phyloP scores from a whole-genome alignment of 92 coral and sea anemone species.

The Nematostella vectensis region DNA sequence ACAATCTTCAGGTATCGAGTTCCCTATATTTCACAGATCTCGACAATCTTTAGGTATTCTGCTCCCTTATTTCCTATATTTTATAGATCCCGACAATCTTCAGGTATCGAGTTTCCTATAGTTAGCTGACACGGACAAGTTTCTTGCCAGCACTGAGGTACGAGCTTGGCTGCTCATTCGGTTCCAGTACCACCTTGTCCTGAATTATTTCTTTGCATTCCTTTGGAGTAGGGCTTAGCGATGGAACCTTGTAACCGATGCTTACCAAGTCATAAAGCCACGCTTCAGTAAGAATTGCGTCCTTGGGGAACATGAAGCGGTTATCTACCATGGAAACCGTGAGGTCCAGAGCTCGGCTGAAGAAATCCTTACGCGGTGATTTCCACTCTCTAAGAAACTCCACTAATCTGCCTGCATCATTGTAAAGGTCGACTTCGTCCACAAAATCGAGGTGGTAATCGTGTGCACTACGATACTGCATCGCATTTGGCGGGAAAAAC shows the following conservation, averaged over 20 bases:
- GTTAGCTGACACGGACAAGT: background rate
- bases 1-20: too few relatives aligned
- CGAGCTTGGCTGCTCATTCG: constrained; percentile 72
- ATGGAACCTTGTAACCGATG: constrained; percentile 72
- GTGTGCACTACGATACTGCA: constrained; percentile 82
- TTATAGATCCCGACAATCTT: background rate
- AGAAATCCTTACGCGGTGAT: constrained; percentile 62
- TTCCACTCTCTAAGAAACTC: constrained; percentile 65
- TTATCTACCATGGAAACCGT: constrained; percentile 65
- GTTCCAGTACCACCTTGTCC: constrained; percentile 18
- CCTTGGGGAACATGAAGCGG: constrained; percentile 60
- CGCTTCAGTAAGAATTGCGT: constrained; percentile 75
- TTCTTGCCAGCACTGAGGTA: constrained; percentile 57
- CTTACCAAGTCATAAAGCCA: constrained; percentile 85
- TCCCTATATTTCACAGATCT: too few relatives aligned
- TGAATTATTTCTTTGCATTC: constrained; percentile 43
- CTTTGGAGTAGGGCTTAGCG: constrained; percentile 18
- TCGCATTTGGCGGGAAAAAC: constrained; percentile 92
- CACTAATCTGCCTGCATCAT: constrained; percentile 76
- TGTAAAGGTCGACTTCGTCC: constrained; percentile 77
- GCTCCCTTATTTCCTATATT: too few relatives aligned
- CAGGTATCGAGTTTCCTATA: background rate
- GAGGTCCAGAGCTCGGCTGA: constrained; percentile 64
- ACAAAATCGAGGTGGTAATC: constrained; percentile 76
- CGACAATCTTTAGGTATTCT: too few relatives aligned